A percentile compares a stretch with the other conserved stretches of the same genome.
phyloP scores from a whole-genome alignment of 1,140 invertebrate genomes.

The Brachionus sp. region DNA sequence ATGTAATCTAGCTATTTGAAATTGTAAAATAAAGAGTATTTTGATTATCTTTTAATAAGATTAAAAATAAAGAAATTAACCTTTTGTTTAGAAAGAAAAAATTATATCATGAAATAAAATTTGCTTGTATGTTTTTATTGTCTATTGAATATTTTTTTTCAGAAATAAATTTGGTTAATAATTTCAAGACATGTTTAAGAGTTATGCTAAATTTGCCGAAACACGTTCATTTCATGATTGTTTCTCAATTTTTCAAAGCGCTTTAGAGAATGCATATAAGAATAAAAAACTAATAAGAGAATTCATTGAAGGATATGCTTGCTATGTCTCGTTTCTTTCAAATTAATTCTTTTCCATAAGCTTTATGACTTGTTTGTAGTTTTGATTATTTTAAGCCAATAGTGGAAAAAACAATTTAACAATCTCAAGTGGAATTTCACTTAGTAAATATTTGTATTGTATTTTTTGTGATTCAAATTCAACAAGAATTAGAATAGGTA shows the following conservation, averaged over 20 bases:
- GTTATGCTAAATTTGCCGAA: too few species aligned
- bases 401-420: not conserved
- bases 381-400: not conserved
- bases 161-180: too few species aligned
- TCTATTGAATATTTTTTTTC: too few species aligned
- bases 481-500: not conserved
- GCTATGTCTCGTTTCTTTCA: not conserved
- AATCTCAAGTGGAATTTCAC: slow-evolving; percentile 6
- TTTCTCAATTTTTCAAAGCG: not conserved
- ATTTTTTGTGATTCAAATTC: not conserved
- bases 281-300: not conserved
- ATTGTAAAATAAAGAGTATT: too few species aligned
- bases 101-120: too few species aligned
- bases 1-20: not conserved
- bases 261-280: not conserved
- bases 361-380: slow-evolving; percentile 11
- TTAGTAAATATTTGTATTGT: not conserved
- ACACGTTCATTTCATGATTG: not conserved
- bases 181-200: too few species aligned
- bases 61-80: not conserved
- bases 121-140: too few species aligned
- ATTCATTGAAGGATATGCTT: not conserved
- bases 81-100: not conserved
- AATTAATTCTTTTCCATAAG: not conserved
- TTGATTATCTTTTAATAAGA: not conserved